Percentiles rank a stretch among this genome's conserved stretches.
Conservation (phyloP, 2,797 vertebrate genomes). For the Pelochelys cantorii region DNA sequence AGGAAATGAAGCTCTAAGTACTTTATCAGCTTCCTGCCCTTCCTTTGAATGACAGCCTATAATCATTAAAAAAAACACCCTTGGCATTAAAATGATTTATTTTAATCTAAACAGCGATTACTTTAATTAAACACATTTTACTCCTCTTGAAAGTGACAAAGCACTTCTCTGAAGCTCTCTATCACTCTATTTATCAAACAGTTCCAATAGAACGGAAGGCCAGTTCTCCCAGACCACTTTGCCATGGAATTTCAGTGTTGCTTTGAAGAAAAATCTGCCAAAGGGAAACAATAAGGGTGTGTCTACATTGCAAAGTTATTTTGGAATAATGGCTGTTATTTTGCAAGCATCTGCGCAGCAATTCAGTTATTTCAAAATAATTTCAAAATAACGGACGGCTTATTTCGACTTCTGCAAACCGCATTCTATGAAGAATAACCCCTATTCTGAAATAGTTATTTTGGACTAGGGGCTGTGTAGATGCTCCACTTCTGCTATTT, state of each 20-base stretch:
- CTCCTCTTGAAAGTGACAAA: constrained; percentile 68
- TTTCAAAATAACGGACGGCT: too few species aligned
- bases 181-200: constrained; percentile 69
- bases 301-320: too few species aligned
- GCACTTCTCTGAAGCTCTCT: constrained; percentile 56
- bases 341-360: too few species aligned
- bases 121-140: constrained; percentile 79
- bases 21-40: constrained; percentile 55
- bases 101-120: constrained; percentile 73
- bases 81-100: constrained; percentile 72
- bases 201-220: constrained; percentile 22
- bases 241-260: background rate
- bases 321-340: too few species aligned
- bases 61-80: constrained; percentile 47
- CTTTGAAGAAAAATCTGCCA: constrained; percentile 22
- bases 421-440: too few species aligned
- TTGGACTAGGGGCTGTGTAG: too few species aligned
- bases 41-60: constrained; percentile 57
- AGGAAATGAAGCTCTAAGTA: constrained; percentile 59
- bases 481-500: too few species aligned
- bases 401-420: too few species aligned
- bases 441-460: too few species aligned
- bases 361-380: too few species aligned
- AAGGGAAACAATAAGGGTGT: background rate
- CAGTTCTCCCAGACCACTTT: background rate